Evolutionary conservation across 2,797 vertebrate species (phyloP).

Genomic region (Helicolenus hilgendorfi): DNA sequence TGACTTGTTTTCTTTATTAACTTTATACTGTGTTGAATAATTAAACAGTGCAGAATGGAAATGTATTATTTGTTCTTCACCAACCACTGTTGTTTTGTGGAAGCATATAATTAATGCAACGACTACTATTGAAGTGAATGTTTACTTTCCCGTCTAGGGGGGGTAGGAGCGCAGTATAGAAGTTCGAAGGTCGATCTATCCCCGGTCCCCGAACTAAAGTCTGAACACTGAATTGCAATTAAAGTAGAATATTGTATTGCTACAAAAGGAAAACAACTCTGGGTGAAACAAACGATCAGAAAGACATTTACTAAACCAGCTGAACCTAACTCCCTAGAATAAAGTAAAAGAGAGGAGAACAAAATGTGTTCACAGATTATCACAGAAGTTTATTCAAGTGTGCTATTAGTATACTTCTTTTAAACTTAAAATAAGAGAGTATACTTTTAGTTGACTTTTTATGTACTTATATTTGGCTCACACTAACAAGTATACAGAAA

Average conservation of each 20-base stretch:
- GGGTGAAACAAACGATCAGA: background rate
- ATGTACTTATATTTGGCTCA: too few species aligned
- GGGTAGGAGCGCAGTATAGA: too few species aligned
- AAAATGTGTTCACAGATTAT: background rate
- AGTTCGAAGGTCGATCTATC: background rate
- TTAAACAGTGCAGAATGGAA: background rate
- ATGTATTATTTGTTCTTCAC: background rate
- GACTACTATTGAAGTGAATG: too few species aligned
- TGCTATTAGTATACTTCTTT: too few species aligned
- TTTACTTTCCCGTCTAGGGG: too few species aligned
- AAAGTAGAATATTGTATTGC: background rate
- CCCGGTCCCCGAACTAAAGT: background rate
- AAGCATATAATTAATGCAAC: background rate
- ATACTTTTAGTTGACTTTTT: too few species aligned
- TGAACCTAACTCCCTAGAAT: background rate
- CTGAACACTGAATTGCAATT: background rate
- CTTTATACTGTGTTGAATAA: too few species aligned
- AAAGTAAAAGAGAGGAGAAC: background rate
- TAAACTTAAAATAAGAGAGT: too few species aligned
- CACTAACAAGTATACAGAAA: too few species aligned
- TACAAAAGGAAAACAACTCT: background rate
- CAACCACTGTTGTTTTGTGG: background rate
- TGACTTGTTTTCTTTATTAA: background rate
- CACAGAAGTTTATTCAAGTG: too few species aligned
- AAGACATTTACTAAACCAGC: background rate